These are phyloP conservation scores for Aplodontia rufa DNA, from an alignment of 2,113 vertebrate genomes.

Conservation along the genomic window DNA sequence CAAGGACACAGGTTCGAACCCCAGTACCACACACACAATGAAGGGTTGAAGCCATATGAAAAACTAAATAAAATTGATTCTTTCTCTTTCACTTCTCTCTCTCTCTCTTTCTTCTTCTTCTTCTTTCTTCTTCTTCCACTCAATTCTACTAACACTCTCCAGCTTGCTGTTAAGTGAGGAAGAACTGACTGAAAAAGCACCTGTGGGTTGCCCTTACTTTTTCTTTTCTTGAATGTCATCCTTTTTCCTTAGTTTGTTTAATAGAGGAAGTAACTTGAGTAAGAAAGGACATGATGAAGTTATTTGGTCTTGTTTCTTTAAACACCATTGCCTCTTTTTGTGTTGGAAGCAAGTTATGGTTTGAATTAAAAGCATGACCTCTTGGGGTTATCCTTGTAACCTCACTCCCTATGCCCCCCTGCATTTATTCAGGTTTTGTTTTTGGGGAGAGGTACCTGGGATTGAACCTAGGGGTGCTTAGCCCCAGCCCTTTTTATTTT, in stretches of 20 bases:
- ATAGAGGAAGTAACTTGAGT: neutral
- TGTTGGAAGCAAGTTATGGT: neutral
- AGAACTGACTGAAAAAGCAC: neutral
- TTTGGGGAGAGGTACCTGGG: no score
- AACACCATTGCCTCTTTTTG: neutral
- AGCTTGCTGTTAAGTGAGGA: neutral
- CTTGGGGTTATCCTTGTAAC: neutral
- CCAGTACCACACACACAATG: no score
- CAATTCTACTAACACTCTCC: neutral
- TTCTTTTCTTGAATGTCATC: neutral
- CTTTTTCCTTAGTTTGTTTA: neutral
- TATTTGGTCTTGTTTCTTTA: neutral
- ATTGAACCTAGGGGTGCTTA: no score
- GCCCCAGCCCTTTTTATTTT: no score
- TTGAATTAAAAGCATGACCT: neutral
- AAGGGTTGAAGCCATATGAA: no score
- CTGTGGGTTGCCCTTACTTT: neutral
- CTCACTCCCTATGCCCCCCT: neutral
- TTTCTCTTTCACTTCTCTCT: no score
- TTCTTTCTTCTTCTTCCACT: neutral
- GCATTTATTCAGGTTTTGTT: neutral
- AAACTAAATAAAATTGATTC: no score
- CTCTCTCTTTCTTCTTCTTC: no score
- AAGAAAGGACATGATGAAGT: neutral
- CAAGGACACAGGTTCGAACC: no score